These are phyloP conservation scores for Geopemphigus sp. DNA, from an alignment of 1,140 invertebrate genomes.

Conservation along the genomic window DNA sequence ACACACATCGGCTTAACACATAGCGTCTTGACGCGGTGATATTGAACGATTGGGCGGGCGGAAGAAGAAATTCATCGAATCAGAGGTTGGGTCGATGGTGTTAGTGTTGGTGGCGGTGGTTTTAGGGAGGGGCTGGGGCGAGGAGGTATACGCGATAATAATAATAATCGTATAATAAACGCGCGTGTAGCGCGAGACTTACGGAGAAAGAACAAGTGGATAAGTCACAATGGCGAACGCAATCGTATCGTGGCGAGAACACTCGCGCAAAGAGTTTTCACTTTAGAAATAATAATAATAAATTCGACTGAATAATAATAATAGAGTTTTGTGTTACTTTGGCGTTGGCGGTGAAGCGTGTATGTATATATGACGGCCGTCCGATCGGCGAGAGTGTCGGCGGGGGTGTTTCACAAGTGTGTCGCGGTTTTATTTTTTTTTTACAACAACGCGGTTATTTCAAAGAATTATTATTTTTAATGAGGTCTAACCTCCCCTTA, in stretches of 20 bases:
- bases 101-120: too few species aligned
- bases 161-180: not conserved
- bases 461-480: slow-evolving; percentile 49
- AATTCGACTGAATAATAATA: slow-evolving; percentile 44
- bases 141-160: slow-evolving; percentile 16
- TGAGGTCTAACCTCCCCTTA: slow-evolving; percentile 19
- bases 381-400: slow-evolving; percentile 32
- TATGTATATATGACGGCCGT: not conserved
- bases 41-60: not conserved
- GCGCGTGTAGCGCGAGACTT: not conserved
- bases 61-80: not conserved
- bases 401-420: slow-evolving; percentile 44
- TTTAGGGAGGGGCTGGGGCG: too few species aligned
- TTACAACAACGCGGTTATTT: slow-evolving; percentile 20
- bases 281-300: slow-evolving; percentile 40
- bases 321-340: slow-evolving; percentile 30
- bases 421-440: slow-evolving; percentile 29
- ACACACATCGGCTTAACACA: not conserved
- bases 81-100: too few species aligned
- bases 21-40: too few species aligned
- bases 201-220: slow-evolving; percentile 23
- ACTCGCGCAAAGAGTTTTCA: slow-evolving; percentile 43
- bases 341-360: slow-evolving; percentile 6
- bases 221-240: slow-evolving; percentile 44
- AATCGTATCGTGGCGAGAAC: slow-evolving; percentile 1